Evolutionary conservation across 2,797 vertebrate species (phyloP), one percentile per base, ranked within the genome.

Genomic region (Nannoperca australis): DNA sequence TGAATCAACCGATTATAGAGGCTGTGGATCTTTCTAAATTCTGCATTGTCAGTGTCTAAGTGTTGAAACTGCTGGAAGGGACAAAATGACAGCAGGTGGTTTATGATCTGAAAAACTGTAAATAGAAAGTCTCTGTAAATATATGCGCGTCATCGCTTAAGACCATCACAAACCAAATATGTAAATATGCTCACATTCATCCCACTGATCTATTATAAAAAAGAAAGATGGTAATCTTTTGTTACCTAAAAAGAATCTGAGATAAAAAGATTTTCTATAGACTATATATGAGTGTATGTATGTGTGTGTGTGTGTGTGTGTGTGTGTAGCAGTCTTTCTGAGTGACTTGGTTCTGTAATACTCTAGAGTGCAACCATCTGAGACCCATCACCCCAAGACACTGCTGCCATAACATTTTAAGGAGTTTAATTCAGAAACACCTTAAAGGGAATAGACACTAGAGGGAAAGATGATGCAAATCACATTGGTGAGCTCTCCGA

Each of bases 341-440:
- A 73, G 14, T 71, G 61, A 83, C 80, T 38, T 38, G 36, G 44
- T 34, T 76, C 64, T 76, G 70, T 56, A 75, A 73, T 76, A 73
- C 86, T 89, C 76, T 64, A 49, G 74, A 81, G 74, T 86, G 75
- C 73, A 85, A 73, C 81, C 83, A 80, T 79, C 78, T 79, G 76
- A 87, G 82, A 84, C 82, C 58, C 64, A 75, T 74, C 82, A 84
- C 58, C 78, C 44, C 18, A 9, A 84, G 81, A 85, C 69, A 81
- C 58, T 64, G 71, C 64, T 70, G 58, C 76, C 74, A 73, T 76
- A 77, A 82, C 82, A 82, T 85, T 85, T 85, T 73, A 79, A 78
- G 72, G 66, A 84, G 61, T 79, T 88, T 79, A 74, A 85, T 90
- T 89, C 74, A 71, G 85, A 78, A 73, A 86, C 53, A 77, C 53